These are phyloP conservation scores for Notospermus geniculatus DNA, from an alignment of 1,140 invertebrate genomes.

Conservation along the genomic window DNA sequence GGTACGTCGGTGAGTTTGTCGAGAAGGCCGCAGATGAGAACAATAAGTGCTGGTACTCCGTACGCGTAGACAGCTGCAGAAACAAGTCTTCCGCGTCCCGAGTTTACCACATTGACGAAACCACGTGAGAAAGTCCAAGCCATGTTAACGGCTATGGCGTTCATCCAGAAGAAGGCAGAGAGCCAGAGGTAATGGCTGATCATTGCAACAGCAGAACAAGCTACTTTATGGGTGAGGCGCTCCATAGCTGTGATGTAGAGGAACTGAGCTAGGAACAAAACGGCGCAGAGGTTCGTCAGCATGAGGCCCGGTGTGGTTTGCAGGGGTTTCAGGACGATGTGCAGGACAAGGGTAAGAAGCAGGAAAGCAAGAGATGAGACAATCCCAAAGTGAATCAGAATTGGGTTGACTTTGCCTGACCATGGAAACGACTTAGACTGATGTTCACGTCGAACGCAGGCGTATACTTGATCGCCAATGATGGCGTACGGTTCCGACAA, in stretches of 20 bases:
- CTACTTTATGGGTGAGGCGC: slow-evolving; percentile 1
- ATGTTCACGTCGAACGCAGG: no score
- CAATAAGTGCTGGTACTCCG: background rate
- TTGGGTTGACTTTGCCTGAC: background rate
- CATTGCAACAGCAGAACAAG: slow-evolving; percentile 63
- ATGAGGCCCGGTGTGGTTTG: slow-evolving; percentile 56
- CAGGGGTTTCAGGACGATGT: slow-evolving; percentile 45
- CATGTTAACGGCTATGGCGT: slow-evolving; percentile 75
- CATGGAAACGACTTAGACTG: no score
- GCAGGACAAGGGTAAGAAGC: slow-evolving; percentile 50
- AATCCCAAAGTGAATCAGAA: slow-evolving; percentile 39
- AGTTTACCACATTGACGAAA: slow-evolving; percentile 14
- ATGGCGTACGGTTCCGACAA: no score
- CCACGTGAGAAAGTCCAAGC: slow-evolving; percentile 14
- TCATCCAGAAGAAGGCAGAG: slow-evolving; percentile 90
- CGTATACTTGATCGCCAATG: no score
- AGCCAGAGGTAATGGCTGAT: slow-evolving; percentile 87
- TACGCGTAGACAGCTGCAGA: background rate
- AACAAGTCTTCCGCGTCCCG: background rate
- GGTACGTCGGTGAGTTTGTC: background rate
- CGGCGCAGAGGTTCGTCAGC: slow-evolving; percentile 50
- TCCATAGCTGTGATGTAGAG: slow-evolving; percentile 47
- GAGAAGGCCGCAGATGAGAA: background rate
- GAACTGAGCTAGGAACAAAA: slow-evolving; percentile 51
- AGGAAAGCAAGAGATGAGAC: slow-evolving; percentile 51